Conservation (phyloP, 1,140 invertebrate genomes). For the Trachelipus rathkii region DNA sequence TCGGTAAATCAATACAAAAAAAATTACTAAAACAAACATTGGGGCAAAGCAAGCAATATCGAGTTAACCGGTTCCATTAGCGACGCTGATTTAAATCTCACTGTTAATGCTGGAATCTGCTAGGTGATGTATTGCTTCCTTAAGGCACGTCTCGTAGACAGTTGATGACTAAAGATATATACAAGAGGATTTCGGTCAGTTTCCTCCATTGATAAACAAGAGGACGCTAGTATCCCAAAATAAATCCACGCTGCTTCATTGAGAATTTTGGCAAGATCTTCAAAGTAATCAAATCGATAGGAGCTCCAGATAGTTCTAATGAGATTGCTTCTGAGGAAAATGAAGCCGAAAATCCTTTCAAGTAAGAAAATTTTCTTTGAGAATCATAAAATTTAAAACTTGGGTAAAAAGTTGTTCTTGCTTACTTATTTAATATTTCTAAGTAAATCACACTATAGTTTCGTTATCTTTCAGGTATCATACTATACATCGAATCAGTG, state of each 20-base stretch:
- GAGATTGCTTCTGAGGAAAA: conserved; percentile 5
- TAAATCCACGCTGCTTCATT: conserved; percentile 44
- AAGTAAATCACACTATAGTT: neutral
- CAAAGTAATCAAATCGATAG: conserved; percentile 4
- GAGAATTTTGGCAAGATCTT: conserved; percentile 47
- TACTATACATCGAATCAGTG: conserved; percentile 47
- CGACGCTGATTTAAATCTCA: too few species aligned
- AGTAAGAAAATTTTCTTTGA: conserved; percentile 19
- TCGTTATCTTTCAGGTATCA: conserved; percentile 41
- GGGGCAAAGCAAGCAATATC: too few species aligned
- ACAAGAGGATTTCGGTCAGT: too few species aligned
- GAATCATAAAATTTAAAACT: neutral
- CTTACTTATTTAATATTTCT: neutral
- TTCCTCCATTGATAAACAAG: neutral
- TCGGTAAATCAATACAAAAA: too few species aligned
- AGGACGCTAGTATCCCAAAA: neutral
- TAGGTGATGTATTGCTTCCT: too few species aligned
- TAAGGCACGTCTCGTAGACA: too few species aligned
- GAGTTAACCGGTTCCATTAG: too few species aligned
- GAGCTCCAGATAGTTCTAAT: neutral
- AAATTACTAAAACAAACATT: too few species aligned
- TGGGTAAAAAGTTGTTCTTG: neutral
- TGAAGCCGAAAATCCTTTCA: conserved; percentile 37
- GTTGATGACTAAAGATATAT: too few species aligned
- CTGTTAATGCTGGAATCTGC: too few species aligned